Base-by-base conservation (phyloP, 1,140 invertebrate genomes). In the Uloborus diversus region DNA sequence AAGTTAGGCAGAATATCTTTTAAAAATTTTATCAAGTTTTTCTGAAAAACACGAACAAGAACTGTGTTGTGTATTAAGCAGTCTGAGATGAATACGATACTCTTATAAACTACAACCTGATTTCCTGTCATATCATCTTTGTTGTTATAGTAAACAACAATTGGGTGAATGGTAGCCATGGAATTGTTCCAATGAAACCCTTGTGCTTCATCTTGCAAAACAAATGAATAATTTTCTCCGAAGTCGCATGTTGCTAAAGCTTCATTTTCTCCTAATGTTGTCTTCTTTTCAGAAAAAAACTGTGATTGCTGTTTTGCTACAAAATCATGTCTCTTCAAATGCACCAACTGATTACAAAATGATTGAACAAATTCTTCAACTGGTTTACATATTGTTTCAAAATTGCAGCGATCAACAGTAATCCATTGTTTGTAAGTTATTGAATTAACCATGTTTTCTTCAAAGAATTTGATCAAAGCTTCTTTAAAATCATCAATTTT, bases 361-460 rank as follows among this genome's bases (percentile, higher is more conserved):
- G 4, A 5, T 37, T 65, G 32, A 7, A 65, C 62, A 65, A 65
- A 65, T 20, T 65, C 62, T 11, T 65, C 62, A 37, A 25, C 23
- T 11, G 62, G 32, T 65, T 65, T 65, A 9, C 9, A 28, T 20
- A 33, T 5, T 37, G 32, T 33, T 23, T 37, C 32, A 25, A 65
- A 65, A 9, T 13, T 37, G 23, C 62, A 65, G 62, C 14, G 23
- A 65, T n/a, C n/a, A n/a, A n/a, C n/a, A n/a, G n/a, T n/a, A n/a
- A n/a, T 49, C 65, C 65, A 68, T 20, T 68, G 65, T 32, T 51
- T 47, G 23, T 25, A 68, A 30, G 65, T 68, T 11, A 68, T 28
- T 7, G 25, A 49, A 5, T 68, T 27, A 68, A 68, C 27, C 47
- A 68, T 49, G 25, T 68, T 20, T 47, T 68, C 65, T 25, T 68